Percentiles rank a stretch among this genome's conserved stretches.
Evolutionary conservation across 2,888 invertebrate species (phyloP).

Genomic region (Xanthia icteritia): DNA sequence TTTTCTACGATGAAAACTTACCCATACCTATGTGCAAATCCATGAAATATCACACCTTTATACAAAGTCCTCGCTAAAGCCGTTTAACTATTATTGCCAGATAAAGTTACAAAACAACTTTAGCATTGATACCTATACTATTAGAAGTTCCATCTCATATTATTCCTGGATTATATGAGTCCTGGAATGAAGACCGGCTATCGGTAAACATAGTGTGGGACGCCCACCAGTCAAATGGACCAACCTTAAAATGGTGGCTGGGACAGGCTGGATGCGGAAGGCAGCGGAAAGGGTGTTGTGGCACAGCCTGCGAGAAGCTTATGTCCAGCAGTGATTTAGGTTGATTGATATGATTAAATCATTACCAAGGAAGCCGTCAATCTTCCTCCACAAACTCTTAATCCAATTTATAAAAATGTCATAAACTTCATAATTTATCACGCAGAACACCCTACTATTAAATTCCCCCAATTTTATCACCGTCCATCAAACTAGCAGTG

Average conservation of each 20-base stretch:
- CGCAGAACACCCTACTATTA: slow-evolving; percentile 40
- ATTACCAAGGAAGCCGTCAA: neutral
- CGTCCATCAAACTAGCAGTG: slow-evolving; percentile 63
- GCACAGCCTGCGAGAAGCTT: neutral
- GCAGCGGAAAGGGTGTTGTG: neutral
- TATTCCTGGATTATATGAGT: neutral
- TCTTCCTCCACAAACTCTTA: slow-evolving; percentile 7
- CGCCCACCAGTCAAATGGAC: neutral
- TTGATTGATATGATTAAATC: slow-evolving; percentile 1
- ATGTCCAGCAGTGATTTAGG: neutral
- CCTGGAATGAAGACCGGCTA: neutral
- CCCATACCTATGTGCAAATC: neutral
- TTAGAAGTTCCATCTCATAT: neutral
- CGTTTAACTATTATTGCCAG: too few relatives aligned
- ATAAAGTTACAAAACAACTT: neutral
- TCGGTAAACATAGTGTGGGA: neutral
- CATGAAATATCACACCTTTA: neutral
- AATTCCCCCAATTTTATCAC: slow-evolving; percentile 58
- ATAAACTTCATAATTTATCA: slow-evolving; percentile 56
- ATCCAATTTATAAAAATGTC: slow-evolving; percentile 58
- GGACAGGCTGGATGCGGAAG: neutral
- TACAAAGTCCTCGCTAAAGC: neutral
- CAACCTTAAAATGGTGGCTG: neutral
- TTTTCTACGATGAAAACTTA: neutral
- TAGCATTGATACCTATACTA: too few relatives aligned